Evolutionary conservation across 2,888 invertebrate species (phyloP).

Genomic region (Harmothoe impar): DNA sequence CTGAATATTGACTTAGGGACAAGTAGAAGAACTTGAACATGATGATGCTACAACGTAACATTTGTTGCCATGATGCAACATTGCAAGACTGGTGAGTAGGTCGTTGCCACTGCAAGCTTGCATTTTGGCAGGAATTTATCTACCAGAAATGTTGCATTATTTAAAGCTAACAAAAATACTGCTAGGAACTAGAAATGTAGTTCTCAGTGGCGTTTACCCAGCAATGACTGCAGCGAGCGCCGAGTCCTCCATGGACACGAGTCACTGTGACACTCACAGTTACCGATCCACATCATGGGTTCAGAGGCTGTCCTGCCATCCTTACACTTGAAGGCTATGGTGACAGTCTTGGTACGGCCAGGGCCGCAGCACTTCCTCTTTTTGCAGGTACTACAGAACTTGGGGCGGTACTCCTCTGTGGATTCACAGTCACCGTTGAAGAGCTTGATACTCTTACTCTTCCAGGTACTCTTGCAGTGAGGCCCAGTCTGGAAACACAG

Average conservation of each 20-base stretch:
- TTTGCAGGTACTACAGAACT: constrained; percentile 87
- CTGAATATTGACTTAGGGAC: no score
- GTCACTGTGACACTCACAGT: constrained; percentile 66
- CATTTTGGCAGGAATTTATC: no score
- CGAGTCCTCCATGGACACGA: constrained; percentile 43
- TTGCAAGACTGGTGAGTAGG: no score
- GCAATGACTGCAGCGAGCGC: constrained; percentile 18
- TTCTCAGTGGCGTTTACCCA: no score
- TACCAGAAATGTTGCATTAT: no score
- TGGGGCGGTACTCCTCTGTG: constrained; percentile 87
- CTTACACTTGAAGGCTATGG: constrained; percentile 77
- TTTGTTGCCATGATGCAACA: no score
- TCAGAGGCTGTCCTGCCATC: constrained; percentile 61
- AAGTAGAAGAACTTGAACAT: no score
- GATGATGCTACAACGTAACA: no score
- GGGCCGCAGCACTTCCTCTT: constrained; percentile 87
- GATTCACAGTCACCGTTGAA: constrained; percentile 85
- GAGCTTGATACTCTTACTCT: constrained; percentile 22
- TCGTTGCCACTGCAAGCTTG: no score
- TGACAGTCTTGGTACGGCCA: constrained; percentile 85
- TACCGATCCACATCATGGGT: constrained; percentile 71
- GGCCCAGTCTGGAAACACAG: constrained; percentile 63
- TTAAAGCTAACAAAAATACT: no score
- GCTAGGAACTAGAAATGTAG: no score
- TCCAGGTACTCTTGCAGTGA: constrained; percentile 59